Percentiles rank a stretch among this genome's conserved stretches.
Conservation (phyloP, 2,113 vertebrate genomes). For the Halichoeres trimaculatus region DNA sequence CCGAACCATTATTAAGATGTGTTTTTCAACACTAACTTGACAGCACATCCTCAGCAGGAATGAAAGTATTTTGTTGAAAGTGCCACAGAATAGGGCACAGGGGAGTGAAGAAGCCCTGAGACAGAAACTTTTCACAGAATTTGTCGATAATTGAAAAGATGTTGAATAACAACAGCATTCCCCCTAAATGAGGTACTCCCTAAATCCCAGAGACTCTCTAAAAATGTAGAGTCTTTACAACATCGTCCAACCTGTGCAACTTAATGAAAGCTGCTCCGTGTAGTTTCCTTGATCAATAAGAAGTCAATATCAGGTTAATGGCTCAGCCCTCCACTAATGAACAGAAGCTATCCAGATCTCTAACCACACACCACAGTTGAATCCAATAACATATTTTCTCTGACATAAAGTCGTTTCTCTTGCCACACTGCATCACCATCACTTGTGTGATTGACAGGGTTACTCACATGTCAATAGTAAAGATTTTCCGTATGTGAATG, state of each 20-base stretch:
- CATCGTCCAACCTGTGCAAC: slow-evolving; percentile 45
- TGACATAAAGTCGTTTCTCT: slow-evolving; percentile 78
- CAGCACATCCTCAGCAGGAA: background rate
- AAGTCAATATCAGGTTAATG: slow-evolving; percentile 81
- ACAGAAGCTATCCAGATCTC: slow-evolving; percentile 67
- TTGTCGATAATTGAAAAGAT: background rate
- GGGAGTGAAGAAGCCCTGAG: background rate
- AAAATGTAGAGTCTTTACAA: slow-evolving; percentile 28
- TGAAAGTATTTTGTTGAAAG: background rate
- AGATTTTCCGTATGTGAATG: slow-evolving; percentile 61
- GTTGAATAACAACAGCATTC: background rate
- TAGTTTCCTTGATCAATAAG: slow-evolving; percentile 77
- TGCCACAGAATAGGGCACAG: background rate
- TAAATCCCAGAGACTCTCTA: background rate
- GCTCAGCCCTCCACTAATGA: slow-evolving; percentile 72
- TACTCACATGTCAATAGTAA: slow-evolving; percentile 81
- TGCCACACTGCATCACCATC: slow-evolving; percentile 26
- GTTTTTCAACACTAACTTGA: background rate
- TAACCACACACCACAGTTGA: slow-evolving; percentile 56
- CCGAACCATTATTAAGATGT: too few species aligned
- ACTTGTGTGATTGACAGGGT: slow-evolving; percentile 74
- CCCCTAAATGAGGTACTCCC: background rate
- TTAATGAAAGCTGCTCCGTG: slow-evolving; percentile 60
- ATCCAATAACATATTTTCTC: slow-evolving; percentile 78
- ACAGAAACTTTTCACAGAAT: background rate